Conservation (phyloP, 2,888 invertebrate genomes). For the Trimorus sp. region DNA sequence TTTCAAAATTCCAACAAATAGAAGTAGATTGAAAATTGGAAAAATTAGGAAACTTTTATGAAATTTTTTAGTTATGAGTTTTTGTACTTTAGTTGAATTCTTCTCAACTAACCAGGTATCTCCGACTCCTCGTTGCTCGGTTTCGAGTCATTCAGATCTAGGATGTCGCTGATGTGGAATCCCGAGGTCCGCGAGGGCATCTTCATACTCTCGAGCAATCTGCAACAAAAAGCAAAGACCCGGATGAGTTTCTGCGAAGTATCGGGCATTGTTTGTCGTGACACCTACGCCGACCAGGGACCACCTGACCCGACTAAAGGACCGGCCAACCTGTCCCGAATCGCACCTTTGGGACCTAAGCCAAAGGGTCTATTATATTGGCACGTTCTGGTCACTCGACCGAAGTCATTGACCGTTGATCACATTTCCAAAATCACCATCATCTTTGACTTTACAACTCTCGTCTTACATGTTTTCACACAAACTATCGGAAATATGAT, state of each 20-base stretch:
- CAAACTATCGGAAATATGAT: no score
- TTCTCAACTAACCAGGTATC: conserved; percentile 73
- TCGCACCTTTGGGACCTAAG: conserved; percentile 70
- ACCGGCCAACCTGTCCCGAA: conserved; percentile 70
- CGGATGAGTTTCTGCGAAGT: conserved; percentile 7
- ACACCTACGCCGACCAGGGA: conserved; percentile 36
- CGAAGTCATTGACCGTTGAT: background rate
- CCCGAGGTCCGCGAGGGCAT: conserved; percentile 90
- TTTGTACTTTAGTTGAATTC: no score
- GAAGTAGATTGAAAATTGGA: background rate
- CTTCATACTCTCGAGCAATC: conserved; percentile 91
- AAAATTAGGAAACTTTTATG: no score
- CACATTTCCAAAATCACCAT: conserved; percentile 24
- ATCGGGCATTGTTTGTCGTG: conserved; percentile 23
- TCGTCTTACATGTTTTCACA: no score
- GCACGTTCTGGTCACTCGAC: conserved; percentile 71
- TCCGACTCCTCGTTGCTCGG: conserved; percentile 77
- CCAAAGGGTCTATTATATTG: conserved; percentile 74
- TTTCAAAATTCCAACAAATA: background rate
- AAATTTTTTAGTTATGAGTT: no score
- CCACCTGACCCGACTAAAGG: conserved; percentile 66
- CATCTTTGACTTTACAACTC: no score
- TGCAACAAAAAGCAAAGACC: conserved; percentile 80
- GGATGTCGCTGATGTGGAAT: conserved; percentile 96
- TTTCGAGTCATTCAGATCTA: conserved; percentile 90